These are phyloP conservation scores for Trachymyrmex septentrionalis DNA, from an alignment of 1,140 invertebrate species.

Conservation along the genomic window DNA sequence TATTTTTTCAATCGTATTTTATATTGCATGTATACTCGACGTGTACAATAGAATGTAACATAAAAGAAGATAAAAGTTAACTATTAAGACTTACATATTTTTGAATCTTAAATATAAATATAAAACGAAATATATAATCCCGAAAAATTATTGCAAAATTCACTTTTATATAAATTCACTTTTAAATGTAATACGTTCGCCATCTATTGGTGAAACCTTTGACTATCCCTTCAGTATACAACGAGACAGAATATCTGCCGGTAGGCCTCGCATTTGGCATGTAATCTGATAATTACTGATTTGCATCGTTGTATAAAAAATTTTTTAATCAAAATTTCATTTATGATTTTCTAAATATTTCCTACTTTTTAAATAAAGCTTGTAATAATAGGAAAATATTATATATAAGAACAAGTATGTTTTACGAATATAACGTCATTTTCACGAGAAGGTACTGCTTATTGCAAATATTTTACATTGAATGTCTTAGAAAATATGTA, in stretches of 20 bases:
- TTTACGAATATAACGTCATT: neutral
- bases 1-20: conserved; percentile 1
- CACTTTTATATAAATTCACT: neutral
- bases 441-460: neutral
- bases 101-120: neutral
- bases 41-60: neutral
- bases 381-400: neutral
- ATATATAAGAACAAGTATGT: no score
- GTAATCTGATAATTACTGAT: conserved; percentile 23
- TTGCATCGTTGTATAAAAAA: neutral
- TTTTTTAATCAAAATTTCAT: neutral
- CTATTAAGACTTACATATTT: neutral
- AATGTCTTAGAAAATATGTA: neutral
- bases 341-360: neutral
- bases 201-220: conserved; percentile 54
- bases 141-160: neutral
- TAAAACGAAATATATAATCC: neutral
- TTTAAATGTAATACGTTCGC: conserved; percentile 39
- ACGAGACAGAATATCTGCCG: conserved; percentile 44
- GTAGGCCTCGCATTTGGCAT: conserved; percentile 15
- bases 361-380: neutral
- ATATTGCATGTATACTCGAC: neutral
- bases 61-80: neutral
- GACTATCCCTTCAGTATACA: conserved; percentile 42
- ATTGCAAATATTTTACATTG: conserved; percentile 19